A percentile compares a stretch with the other conserved stretches of the same genome.
These are phyloP conservation scores for Poeciliopsis turrubarensis DNA, from an alignment of 2,113 vertebrate genomes.

Conservation along the genomic window DNA sequence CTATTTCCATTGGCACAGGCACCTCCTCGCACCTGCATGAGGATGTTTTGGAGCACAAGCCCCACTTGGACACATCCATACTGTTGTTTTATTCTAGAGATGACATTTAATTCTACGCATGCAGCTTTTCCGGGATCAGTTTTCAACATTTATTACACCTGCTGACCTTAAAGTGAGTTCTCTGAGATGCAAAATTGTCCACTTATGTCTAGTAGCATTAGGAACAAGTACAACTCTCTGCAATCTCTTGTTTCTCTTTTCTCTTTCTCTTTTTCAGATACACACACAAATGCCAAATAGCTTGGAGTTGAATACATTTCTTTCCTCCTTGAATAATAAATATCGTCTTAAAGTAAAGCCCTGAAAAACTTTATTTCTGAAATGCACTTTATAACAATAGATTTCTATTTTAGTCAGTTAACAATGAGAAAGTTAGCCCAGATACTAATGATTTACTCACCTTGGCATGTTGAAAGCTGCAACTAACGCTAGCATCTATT, in stretches of 20 bases:
- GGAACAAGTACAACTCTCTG: background rate
- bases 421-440: background rate
- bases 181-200: constrained; percentile 19
- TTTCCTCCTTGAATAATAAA: background rate
- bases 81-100: constrained; percentile 65
- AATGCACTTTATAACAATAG: too few species aligned
- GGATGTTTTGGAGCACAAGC: constrained; percentile 58
- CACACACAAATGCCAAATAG: background rate
- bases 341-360: background rate
- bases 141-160: constrained; percentile 62
- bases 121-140: constrained; percentile 36
- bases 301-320: background rate
- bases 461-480: background rate
- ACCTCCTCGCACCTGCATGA: constrained; percentile 54
- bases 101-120: constrained; percentile 76
- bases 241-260: background rate
- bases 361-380: background rate
- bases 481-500: background rate
- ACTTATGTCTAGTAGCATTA: background rate
- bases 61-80: constrained; percentile 67
- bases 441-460: background rate
- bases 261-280: background rate
- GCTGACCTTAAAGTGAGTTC: constrained; percentile 44
- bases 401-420: background rate
- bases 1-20: constrained; percentile 62